Evolutionary conservation across 2,797 vertebrate genomes (phyloP).

Genomic region (Tenualosa thibaudeaui): DNA sequence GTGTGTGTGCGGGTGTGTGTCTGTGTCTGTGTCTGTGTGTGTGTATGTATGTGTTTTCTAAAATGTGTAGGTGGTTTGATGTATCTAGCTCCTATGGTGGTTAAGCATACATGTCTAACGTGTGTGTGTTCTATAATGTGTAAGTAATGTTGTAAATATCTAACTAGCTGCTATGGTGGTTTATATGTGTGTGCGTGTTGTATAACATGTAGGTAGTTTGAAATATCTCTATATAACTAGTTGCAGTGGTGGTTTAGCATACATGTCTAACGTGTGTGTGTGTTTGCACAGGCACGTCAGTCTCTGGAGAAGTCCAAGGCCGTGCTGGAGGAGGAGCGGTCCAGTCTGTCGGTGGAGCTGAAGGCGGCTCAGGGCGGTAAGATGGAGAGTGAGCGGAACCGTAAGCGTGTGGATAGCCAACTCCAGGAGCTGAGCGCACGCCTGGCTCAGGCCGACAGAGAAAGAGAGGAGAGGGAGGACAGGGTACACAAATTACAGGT

Average conservation of each 20-base stretch:
- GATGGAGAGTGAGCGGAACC: slow-evolving; percentile 82
- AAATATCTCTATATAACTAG: background rate
- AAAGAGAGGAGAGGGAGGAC: slow-evolving; percentile 78
- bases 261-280: background rate
- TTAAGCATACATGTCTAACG: background rate
- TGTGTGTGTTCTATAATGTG: too few relatives aligned
- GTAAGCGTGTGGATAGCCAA: slow-evolving; percentile 83
- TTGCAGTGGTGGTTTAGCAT: background rate
- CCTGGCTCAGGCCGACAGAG: slow-evolving; percentile 78
- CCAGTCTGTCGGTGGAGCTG: slow-evolving; percentile 77
- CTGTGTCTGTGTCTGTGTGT: background rate
- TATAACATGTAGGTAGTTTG: background rate
- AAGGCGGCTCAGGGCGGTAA: slow-evolving; percentile 77
- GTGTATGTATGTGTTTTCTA: background rate
- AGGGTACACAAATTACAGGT: slow-evolving; percentile 85
- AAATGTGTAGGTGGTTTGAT: too few relatives aligned
- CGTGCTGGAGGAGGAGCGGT: slow-evolving; percentile 81
- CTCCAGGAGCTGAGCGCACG: slow-evolving; percentile 82
- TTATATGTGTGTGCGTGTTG: too few relatives aligned
- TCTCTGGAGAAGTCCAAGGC: slow-evolving; percentile 84
- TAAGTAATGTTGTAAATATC: too few relatives aligned
- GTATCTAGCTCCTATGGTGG: too few relatives aligned
- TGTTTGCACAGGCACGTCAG: slow-evolving; percentile 72
- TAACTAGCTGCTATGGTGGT: too few relatives aligned
- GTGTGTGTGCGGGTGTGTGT: background rate